Base-by-base conservation (phyloP, 2,797 vertebrate genomes). In the Zenarchopterus dispar region DNA sequence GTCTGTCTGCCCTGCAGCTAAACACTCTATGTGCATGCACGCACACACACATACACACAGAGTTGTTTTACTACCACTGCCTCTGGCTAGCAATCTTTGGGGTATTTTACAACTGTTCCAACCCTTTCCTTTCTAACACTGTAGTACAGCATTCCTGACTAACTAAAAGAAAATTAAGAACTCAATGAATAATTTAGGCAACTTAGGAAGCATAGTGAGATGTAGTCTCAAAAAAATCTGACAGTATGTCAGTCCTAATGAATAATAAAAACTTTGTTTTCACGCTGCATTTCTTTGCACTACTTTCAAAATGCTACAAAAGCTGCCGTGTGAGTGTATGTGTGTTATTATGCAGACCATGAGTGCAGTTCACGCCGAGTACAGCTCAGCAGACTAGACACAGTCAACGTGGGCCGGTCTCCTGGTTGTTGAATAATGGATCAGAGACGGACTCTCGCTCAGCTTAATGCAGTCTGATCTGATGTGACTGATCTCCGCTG, bases 401-500 rank as follows among this genome's bases (percentile, higher is more conserved):
- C 85, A 85, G 88, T 89, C 88, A 87, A 90, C 86, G 84, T 88
- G 81, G 86, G 88, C 88, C 53, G 73, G 88, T 91, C 92, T 91
- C 90, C 78, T 86, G 87, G 80, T 91, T 89, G 90, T 69, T 93
- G 89, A 92, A 93, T 93, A 91, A 93, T 93, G 90, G 88, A 93
- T 92, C 88, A 85, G 89, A 92, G 88, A 85, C 84, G 77, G 85
- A 90, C 83, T 88, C 90, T 85, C 78, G 86, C 90, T 90, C 89
- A 87, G 89, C 85, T 79, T 92, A 90, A 91, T 89, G 91, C 89
- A 90, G 87, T 84, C 90, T 91, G 89, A 91, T 90, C 89, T 91
- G 90, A 90, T 89, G 90, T 90, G 87, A 92, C 88, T 91, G 89
- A 92, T 92, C 88, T 86, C 83, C 71, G 54, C 79, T 89, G 90